Conservation (phyloP, 1,140 invertebrate species). For the Caenorhabditis tropicalis region DNA sequence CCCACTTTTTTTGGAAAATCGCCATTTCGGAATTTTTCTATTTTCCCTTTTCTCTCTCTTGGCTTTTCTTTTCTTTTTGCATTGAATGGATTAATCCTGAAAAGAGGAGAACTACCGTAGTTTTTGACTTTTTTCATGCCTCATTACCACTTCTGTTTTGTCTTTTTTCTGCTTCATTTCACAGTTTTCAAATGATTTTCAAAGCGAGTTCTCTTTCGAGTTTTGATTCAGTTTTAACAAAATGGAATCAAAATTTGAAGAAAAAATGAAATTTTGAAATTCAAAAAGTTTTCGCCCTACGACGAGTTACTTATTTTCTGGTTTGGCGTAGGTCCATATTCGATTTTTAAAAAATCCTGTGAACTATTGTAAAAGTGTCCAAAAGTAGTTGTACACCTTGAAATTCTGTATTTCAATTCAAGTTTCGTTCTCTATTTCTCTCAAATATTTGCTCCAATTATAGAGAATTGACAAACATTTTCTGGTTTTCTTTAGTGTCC, state of each 20-base stretch:
- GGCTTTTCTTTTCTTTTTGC: not conserved
- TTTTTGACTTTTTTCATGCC: not conserved
- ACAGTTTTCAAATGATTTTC: too few species aligned
- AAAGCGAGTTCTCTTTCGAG: too few species aligned
- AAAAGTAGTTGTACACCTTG: not conserved
- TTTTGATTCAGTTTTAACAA: too few species aligned
- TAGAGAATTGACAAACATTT: conserved; percentile 7
- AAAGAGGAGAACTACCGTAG: not conserved
- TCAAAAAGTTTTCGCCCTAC: too few species aligned
- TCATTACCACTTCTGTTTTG: not conserved
- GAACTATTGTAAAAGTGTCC: too few species aligned
- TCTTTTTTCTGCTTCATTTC: too few species aligned
- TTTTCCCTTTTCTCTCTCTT: too few species aligned
- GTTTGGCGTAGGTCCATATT: too few species aligned
- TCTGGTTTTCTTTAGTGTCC: not conserved
- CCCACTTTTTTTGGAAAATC: not conserved
- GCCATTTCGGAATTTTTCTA: conserved; percentile 24
- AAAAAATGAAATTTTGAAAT: too few species aligned
- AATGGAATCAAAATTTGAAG: too few species aligned
- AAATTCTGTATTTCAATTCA: not conserved
- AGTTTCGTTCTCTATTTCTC: not conserved
- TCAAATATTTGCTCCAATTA: conserved; percentile 17
- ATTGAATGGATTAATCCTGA: not conserved
- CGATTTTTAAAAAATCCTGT: too few species aligned
- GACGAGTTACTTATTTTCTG: too few species aligned